Evolutionary conservation across 2,113 vertebrate species (phyloP), one percentile per base, ranked within the genome.

Genomic region (Connochaetes taurinus): DNA sequence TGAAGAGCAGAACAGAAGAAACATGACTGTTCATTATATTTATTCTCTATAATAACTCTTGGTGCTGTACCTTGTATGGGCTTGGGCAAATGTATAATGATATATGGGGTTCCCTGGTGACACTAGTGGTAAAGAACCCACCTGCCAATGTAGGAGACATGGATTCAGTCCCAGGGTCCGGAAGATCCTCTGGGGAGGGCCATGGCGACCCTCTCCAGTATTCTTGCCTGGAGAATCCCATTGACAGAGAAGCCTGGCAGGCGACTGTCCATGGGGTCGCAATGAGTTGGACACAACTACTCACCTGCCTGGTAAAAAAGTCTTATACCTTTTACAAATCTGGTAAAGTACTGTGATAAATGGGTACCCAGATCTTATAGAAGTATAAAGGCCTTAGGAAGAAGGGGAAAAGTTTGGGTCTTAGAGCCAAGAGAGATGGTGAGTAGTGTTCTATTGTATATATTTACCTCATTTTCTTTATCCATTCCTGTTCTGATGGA

Each of bases 201-300:
- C 71, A 76, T 27, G 23, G 71, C 0, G 1, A 76, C 12, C 71
- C 71, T 27, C 12, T 14, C 23, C 40, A 27, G 23, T 43, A 27
- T 43, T 76, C 40, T 76, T 43, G 40, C 40, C 71, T 76, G 23
- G 40, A 76, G 71, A 76, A 76, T 43, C 71, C 23, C 71, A 27
- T 4, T 25, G 71, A 43, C 71, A 43, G 23, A 76, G 71, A 12
- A 43, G 23, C 12, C 40, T 76, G 40, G 71, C 23, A 27, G 71
- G 40, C 1, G 0, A 74, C 19, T 74, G 36, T 40, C 67, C 19
- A 23, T 13, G 10, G 5, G 19, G n/a, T 40, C 0, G 2, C n/a
- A 76, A 43, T 27, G 40, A 76, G 23, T 7, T 76, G 23, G 71
- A 43, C 71, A 76, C 0, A 23, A 76, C 71, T 76, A 78, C 1